phyloP scores from a whole-genome alignment of 1,140 invertebrate genomes.

The Bradysia coprophila region DNA sequence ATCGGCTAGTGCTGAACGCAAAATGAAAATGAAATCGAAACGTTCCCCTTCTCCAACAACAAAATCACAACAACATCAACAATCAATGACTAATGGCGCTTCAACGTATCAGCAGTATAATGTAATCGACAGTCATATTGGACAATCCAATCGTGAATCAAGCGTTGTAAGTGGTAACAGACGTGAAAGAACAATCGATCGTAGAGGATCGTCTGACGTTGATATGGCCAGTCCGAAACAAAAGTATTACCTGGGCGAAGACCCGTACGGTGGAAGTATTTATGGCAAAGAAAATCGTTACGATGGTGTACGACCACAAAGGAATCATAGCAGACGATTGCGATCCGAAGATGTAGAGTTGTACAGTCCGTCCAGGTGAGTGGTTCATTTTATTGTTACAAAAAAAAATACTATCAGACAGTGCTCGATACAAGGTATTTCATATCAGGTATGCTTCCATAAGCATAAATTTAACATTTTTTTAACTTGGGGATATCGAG shows the following conservation, averaged over 20 bases:
- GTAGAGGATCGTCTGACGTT: constrained; percentile 3
- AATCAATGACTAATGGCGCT: constrained; percentile 27
- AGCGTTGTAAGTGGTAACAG: constrained; percentile 2
- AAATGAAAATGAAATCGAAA: constrained; percentile 32
- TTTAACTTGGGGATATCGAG: no score
- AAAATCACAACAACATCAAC: constrained; percentile 27
- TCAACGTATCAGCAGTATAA: constrained; percentile 39
- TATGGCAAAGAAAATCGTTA: constrained; percentile 64
- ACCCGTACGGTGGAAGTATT: constrained; percentile 60
- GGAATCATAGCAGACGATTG: not conserved
- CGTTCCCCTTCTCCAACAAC: constrained; percentile 31
- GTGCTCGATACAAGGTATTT: no score
- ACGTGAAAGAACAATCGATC: constrained; percentile 1
- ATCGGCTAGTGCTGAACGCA: constrained; percentile 51
- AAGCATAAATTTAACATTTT: no score
- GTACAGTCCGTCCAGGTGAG: not conserved
- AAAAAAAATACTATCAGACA: no score
- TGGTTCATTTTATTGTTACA: constrained; percentile 1
- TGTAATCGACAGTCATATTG: constrained; percentile 34
- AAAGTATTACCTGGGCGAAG: constrained; percentile 63
- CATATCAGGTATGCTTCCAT: no score
- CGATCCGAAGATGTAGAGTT: constrained; percentile 1
- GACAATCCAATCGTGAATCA: constrained; percentile 11
- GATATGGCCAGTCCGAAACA: constrained; percentile 34
- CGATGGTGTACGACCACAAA: constrained; percentile 16